These are phyloP conservation scores for Decapterus maruadsi DNA, from an alignment of 2,797 vertebrate species.

Conservation along the genomic window DNA sequence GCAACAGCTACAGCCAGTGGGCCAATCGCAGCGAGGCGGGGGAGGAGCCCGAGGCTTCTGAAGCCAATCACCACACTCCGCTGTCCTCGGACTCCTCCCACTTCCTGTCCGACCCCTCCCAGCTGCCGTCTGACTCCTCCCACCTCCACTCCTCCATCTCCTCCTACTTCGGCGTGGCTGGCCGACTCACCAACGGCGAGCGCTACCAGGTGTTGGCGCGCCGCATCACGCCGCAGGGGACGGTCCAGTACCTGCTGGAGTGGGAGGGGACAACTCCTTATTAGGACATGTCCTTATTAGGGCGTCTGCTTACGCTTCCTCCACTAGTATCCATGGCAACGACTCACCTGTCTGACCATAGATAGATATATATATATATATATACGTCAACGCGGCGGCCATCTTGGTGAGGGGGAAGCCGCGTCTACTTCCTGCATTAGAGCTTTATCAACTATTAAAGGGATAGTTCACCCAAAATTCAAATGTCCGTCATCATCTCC, in stretches of 20 bases:
- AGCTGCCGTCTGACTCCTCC: conserved; percentile 80
- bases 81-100: conserved; percentile 83
- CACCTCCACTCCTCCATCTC: conserved; percentile 96
- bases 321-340: background rate
- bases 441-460: too few relatives aligned
- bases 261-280: conserved; percentile 97
- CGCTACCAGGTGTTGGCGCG: conserved; percentile 95
- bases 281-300: conserved; percentile 89
- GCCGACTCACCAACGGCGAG: conserved; percentile 93
- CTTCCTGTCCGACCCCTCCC: conserved; percentile 85
- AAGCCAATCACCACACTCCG: conserved; percentile 79
- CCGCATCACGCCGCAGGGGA: conserved; percentile 92
- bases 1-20: conserved; percentile 82
- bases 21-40: conserved; percentile 83
- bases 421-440: too few relatives aligned
- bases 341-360: background rate
- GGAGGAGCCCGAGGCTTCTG: conserved; percentile 55
- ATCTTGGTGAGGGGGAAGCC: too few relatives aligned
- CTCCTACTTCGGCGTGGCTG: conserved; percentile 92
- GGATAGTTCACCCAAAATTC: too few relatives aligned
- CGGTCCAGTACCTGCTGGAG: conserved; percentile 96
- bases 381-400: too few relatives aligned
- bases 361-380: too few relatives aligned
- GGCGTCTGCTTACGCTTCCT: conserved; percentile 1
- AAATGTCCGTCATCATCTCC: too few relatives aligned